Evolutionary conservation across 2,797 vertebrate genomes (phyloP).

Genomic region (Tauraco hartlaubi): DNA sequence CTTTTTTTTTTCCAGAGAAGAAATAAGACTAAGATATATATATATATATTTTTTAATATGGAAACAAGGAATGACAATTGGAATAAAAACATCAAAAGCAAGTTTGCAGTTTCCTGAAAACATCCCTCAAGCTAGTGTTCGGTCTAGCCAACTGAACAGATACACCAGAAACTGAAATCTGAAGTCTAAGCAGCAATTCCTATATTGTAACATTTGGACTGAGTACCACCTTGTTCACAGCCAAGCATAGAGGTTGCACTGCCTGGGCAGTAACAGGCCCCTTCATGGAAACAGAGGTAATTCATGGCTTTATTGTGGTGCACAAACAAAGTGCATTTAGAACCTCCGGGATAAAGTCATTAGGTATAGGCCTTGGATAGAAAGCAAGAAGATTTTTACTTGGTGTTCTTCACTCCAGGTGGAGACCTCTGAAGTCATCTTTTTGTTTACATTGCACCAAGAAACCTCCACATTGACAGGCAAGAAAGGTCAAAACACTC

Average conservation of each 20-base stretch:
- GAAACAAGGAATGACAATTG: not conserved
- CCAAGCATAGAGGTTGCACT: not conserved
- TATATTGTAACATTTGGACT: not conserved
- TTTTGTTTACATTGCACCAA: not conserved
- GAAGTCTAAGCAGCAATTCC: not conserved
- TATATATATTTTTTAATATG: not conserved
- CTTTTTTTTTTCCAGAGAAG: not conserved
- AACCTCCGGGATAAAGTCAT: not conserved
- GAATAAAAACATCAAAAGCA: not conserved
- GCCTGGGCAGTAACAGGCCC: not conserved
- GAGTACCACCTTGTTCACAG: not conserved
- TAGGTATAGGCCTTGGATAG: not conserved
- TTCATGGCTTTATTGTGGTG: not conserved
- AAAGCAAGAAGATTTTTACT: not conserved
- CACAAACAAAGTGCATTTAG: rapidly evolving
- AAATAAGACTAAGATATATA: not conserved
- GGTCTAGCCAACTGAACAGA: not conserved
- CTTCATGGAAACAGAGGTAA: not conserved
- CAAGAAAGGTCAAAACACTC: not conserved
- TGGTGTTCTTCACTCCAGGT: not conserved
- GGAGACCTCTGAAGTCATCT: not conserved
- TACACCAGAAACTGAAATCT: not conserved
- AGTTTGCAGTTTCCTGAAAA: not conserved
- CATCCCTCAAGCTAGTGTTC: not conserved
- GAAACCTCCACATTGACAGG: not conserved